These are phyloP conservation scores for Diarsia brunnea DNA, from an alignment of 2,888 invertebrate genomes.

Conservation along the genomic window DNA sequence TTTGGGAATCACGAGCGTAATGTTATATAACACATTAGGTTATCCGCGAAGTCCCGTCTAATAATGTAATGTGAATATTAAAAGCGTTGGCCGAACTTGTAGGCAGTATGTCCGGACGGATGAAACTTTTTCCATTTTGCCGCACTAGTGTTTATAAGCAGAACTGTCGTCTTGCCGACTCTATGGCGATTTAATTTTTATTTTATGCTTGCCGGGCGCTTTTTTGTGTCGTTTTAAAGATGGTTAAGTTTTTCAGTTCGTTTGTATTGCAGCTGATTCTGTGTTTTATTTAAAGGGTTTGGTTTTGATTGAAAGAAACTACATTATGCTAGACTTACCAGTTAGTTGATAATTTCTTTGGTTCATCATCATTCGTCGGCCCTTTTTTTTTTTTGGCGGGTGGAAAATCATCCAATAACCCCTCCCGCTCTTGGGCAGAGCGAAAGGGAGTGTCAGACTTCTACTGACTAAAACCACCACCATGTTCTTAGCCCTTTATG, in stretches of 20 bases:
- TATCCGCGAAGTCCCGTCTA: too few species aligned
- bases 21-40: background rate
- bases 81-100: constrained; percentile 1
- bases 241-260: constrained; percentile 25
- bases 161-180: constrained; percentile 64
- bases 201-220: constrained; percentile 37
- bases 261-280: background rate
- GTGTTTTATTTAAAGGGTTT: background rate
- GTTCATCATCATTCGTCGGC: too few species aligned
- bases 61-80: constrained; percentile 4
- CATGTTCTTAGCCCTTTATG: too few species aligned
- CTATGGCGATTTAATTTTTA: constrained; percentile 64
- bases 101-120: constrained; percentile 46
- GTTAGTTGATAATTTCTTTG: too few species aligned
- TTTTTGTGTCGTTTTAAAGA: constrained; percentile 53
- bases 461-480: too few species aligned
- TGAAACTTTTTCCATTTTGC: constrained; percentile 75
- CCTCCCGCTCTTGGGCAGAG: too few species aligned
- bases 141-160: constrained; percentile 69
- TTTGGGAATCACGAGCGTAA: background rate
- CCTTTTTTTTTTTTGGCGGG: too few species aligned
- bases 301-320: background rate
- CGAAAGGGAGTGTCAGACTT: too few species aligned
- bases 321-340: background rate
- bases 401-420: too few species aligned